Base-by-base conservation (phyloP, 2,797 vertebrate genomes). In the Sciaenops ocellatus region DNA sequence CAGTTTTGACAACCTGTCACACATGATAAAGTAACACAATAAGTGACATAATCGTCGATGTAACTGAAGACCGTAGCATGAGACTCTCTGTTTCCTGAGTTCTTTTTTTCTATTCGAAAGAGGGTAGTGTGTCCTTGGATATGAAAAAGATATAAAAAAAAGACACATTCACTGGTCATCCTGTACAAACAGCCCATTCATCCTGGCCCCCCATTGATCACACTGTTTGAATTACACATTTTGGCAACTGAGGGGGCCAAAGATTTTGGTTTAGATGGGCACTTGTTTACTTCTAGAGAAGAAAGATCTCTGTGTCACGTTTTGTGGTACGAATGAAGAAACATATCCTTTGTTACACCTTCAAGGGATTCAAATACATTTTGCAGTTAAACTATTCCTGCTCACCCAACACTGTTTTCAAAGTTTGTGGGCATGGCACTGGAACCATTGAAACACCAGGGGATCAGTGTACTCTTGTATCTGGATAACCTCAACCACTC, bases 261-360 rank as follows among this genome's bases (percentile, higher is more conserved):
- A 61, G 7, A 44, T 69, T 51, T 55, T 34, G 10, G 20, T 44
- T 48, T 16, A 61, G 26, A 18, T 48, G 52, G 34, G 41, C 26
- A 28, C 13, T 12, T n/a, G 3, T 18, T 55, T 3, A 44, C 30
- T 20, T 64, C 26, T 55, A 17, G 22, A 60, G 18, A 34, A 6
- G 3, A 62, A 30, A 42, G 0, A 48, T 54, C 42, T 47, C 38
- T 24, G 18, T 42, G 57, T 55, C 24, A 38, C 1, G 4, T 62
- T 66, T 24, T 2, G 1, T 7, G 26, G 11, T 38, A 24, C 41
- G 22, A 34, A 51, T n/a, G 41, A 9, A 24, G 15, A 48, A 64
- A 57, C 6, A 50, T 56, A 38, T 71, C 34, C 4, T n/a, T 73
- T 78, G 5, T 73, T 73, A 38, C 20, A 30, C 22, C 30, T 18